These are phyloP conservation scores for Onychorhynchus coronatus DNA, from an alignment of 2,113 vertebrate species.

Conservation along the genomic window DNA sequence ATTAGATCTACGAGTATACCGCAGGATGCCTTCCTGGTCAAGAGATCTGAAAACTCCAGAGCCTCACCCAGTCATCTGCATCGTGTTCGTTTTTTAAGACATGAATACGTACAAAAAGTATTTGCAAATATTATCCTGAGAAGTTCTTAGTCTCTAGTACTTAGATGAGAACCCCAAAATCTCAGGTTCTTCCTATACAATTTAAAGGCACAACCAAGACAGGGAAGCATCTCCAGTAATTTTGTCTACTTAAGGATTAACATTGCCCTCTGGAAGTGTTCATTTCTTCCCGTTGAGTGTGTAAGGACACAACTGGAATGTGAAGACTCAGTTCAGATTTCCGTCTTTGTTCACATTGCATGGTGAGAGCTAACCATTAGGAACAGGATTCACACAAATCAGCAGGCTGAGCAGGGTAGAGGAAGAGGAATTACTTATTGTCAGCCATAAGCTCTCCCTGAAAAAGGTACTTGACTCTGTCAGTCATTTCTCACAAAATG, in stretches of 20 bases:
- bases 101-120: background rate
- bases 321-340: background rate
- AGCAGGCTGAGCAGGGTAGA: background rate
- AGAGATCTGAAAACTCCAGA: background rate
- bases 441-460: background rate
- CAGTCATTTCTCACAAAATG: background rate
- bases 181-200: background rate
- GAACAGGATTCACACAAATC: background rate
- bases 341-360: background rate
- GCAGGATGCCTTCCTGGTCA: background rate
- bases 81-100: background rate
- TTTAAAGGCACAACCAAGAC: background rate
- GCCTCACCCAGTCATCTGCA: background rate
- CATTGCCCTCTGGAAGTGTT: background rate
- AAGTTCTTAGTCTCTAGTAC: background rate
- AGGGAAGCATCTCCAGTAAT: background rate
- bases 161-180: background rate
- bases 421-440: background rate
- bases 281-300: background rate
- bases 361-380: background rate
- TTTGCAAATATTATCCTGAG: background rate
- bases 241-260: background rate
- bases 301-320: background rate
- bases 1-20: background rate
- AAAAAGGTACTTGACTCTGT: background rate